These are phyloP conservation scores for Syngnathoides biaculeatus DNA, from an alignment of 2,113 vertebrate species.

Conservation along the genomic window DNA sequence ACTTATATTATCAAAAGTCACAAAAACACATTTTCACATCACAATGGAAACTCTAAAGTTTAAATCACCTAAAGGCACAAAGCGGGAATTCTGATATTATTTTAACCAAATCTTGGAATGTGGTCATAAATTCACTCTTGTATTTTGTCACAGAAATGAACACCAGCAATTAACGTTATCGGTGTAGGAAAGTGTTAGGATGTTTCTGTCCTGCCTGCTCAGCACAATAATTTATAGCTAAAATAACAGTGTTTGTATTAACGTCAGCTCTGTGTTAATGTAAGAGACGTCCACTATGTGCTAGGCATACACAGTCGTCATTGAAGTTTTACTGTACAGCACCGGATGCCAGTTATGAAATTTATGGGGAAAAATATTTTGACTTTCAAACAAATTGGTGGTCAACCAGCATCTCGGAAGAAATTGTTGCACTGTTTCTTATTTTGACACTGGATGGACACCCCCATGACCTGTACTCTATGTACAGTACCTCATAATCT, in stretches of 20 bases:
- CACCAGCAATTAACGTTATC: too few species aligned
- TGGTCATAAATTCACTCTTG: too few species aligned
- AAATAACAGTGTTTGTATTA: not conserved
- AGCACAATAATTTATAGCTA: not conserved
- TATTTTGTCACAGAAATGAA: too few species aligned
- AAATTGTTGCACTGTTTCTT: too few species aligned
- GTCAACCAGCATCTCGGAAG: too few species aligned
- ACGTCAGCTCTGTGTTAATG: not conserved
- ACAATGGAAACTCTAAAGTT: not conserved
- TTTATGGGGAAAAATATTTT: too few species aligned
- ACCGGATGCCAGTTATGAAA: too few species aligned
- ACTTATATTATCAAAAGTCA: not conserved
- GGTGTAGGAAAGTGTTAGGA: not conserved
- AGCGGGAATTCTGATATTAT: not conserved
- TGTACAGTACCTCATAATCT: too few species aligned
- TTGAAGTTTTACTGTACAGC: not conserved
- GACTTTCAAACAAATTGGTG: too few species aligned
- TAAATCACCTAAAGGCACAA: not conserved
- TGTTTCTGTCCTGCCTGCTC: not conserved
- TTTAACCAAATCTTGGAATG: not conserved
- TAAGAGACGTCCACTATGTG: not conserved
- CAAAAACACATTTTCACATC: not conserved
- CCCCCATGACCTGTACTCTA: too few species aligned
- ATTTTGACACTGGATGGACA: too few species aligned
- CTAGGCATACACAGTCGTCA: not conserved